Base-by-base conservation (phyloP, 1,140 invertebrate species). In the Arion vulgaris region DNA sequence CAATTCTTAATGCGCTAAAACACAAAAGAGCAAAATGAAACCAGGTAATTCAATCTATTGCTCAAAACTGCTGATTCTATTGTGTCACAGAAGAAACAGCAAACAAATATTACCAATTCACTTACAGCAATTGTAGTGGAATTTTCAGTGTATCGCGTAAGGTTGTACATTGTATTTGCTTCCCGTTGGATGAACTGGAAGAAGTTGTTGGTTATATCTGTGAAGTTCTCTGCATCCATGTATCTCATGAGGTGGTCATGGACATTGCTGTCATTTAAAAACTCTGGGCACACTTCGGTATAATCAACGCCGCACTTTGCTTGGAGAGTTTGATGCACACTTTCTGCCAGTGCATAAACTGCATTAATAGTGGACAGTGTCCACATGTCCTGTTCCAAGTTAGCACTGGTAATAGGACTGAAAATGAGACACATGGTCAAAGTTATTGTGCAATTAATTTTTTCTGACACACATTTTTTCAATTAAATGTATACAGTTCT, bases 341-440 rank as follows among this genome's bases (percentile, higher is more conserved):
- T 83, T 38, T 83, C 62, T 45, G 83, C 83, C 68, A 86, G 36
- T 0, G 85, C 74, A 53, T 85, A 84, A 23, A 86, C 82, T 41
- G 85, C 85, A 85, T 89, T 91, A 5, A 93, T 91, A 26, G 91
- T 92, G n/a, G 90, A 88, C 34, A 93, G 83, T 11, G 91, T 87
- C 13, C 85, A 85, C 1, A 88, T 86, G 53, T 92, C 90, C 73
- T 91, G 88, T 28, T 83, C n/a, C 71, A 80, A 83, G 36, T 32
- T n/a, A 4, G 23, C 36, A 32, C 53, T 68, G 7, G 51, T 68
- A 9, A 80, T 80, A 32, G 39, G 11, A 17, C 78, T 80, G 78
- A n/a, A 53, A 76, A 51, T 57, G n/a, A 74, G 41, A 74, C 15
- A 34, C 5, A 45, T 45, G 41, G 41, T 45, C 41, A 45, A 45